Conservation (phyloP, 2,797 vertebrate species). For the Carapus acus region DNA sequence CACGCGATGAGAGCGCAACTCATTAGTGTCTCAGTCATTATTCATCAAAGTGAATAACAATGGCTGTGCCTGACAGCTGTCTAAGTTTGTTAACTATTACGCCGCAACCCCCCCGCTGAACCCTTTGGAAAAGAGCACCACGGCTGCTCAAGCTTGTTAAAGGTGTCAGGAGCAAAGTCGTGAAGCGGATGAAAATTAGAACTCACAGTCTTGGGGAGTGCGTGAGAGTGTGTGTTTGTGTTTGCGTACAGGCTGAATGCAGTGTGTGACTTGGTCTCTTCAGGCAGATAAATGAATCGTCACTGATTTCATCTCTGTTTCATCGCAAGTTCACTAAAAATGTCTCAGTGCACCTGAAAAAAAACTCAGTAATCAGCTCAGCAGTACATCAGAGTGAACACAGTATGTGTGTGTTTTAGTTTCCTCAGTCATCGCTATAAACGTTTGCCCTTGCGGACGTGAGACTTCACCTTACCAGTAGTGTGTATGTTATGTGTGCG, state of each 20-base stretch:
- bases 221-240: neutral
- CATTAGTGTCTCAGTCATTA: neutral
- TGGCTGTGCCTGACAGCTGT: slow-evolving; percentile 2
- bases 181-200: slow-evolving; percentile 6
- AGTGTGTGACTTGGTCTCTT: slow-evolving; percentile 14
- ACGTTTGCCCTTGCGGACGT: slow-evolving; percentile 48
- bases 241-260: slow-evolving; percentile 5
- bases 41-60: neutral
- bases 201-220: neutral
- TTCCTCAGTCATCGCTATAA: slow-evolving; percentile 33
- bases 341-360: slow-evolving; percentile 13
- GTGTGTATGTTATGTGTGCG: slow-evolving; percentile 3
- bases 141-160: neutral
- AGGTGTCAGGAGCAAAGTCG: neutral
- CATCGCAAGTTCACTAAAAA: slow-evolving; percentile 16
- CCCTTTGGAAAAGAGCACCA: neutral
- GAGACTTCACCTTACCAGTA: slow-evolving; percentile 49
- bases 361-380: slow-evolving; percentile 28
- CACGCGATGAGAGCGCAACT: no score
- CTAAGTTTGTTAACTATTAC: neutral
- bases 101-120: neutral
- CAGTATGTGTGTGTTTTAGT: slow-evolving; percentile 7
- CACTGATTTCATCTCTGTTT: slow-evolving; percentile 16
- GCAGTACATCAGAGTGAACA: slow-evolving; percentile 33
- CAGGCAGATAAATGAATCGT: slow-evolving; percentile 36